These are phyloP conservation scores for Allophyes oxyacanthae DNA, from an alignment of 2,888 invertebrate species.

Conservation along the genomic window DNA sequence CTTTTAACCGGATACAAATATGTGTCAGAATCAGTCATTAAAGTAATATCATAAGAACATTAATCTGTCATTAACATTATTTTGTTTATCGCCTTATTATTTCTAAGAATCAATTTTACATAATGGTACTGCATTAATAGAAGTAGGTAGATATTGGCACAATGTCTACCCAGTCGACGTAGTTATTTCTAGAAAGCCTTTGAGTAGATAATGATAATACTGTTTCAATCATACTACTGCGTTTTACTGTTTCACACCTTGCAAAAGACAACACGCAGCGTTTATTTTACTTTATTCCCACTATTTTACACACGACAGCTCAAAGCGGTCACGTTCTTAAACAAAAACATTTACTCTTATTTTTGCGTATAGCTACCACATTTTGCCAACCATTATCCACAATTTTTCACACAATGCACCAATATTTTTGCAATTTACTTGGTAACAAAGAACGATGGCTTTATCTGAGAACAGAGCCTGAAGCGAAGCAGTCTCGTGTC, in stretches of 20 bases:
- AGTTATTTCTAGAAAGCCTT: not conserved
- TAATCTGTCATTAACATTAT: not conserved
- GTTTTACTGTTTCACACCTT: not conserved
- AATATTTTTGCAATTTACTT: conserved; percentile 46
- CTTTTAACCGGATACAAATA: conserved; percentile 6
- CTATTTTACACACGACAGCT: conserved; percentile 20
- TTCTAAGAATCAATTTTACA: too few relatives aligned
- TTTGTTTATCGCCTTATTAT: too few relatives aligned
- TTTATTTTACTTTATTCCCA: conserved; percentile 14
- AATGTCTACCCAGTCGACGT: too few relatives aligned
- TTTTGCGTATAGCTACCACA: conserved; percentile 22
- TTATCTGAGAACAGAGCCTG: conserved; percentile 38
- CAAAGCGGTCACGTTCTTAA: conserved; percentile 40
- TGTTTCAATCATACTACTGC: conserved; percentile 2
- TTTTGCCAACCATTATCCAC: conserved; percentile 12
- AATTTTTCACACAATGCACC: conserved; percentile 41
- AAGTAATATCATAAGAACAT: too few relatives aligned
- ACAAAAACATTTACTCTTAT: conserved; percentile 21
- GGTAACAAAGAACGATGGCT: conserved; percentile 39
- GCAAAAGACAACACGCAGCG: conserved; percentile 8
- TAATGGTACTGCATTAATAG: too few relatives aligned
- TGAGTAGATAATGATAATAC: not conserved
- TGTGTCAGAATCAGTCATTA: not conserved
- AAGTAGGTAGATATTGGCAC: too few relatives aligned
- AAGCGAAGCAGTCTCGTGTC: conserved; percentile 43